These are phyloP conservation scores for Elachura formosa DNA, from an alignment of 2,113 vertebrate species.

Conservation along the genomic window DNA sequence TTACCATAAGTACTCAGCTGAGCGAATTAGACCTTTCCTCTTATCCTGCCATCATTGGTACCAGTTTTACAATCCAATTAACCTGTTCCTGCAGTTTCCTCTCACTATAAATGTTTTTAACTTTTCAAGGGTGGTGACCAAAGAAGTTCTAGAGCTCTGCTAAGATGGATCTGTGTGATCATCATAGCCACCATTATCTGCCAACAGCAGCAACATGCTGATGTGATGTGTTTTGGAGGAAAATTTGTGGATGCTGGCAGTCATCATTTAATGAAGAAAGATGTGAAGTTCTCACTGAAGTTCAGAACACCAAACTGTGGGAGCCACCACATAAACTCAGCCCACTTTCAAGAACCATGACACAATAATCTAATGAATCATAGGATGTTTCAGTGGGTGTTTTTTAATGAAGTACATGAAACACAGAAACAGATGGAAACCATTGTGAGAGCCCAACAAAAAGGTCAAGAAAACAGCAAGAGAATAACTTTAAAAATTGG, in stretches of 20 bases:
- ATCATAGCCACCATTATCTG: neutral
- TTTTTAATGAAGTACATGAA: neutral
- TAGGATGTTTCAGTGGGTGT: slow-evolving; percentile 26
- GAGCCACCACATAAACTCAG: neutral
- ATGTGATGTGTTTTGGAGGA: neutral
- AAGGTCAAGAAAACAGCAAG: slow-evolving; percentile 19
- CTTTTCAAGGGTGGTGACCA: neutral
- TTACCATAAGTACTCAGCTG: neutral
- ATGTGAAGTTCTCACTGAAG: neutral
- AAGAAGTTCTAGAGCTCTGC: neutral
- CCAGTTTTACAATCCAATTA: neutral
- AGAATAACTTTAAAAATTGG: neutral
- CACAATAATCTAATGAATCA: slow-evolving; percentile 30
- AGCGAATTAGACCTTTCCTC: neutral
- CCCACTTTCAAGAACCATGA: neutral
- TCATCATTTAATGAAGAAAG: neutral
- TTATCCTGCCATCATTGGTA: neutral
- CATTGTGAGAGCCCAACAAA: neutral
- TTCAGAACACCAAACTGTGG: neutral
- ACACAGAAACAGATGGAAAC: slow-evolving; percentile 33
- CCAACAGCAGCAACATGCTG: neutral
- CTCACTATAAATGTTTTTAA: neutral
- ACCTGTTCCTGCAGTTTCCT: neutral
- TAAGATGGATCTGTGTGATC: neutral
- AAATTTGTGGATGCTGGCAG: neutral